A percentile compares a stretch with the other conserved stretches of the same genome.
Evolutionary conservation across 2,113 vertebrate genomes (phyloP).

Genomic region (Ailurus styani): DNA sequence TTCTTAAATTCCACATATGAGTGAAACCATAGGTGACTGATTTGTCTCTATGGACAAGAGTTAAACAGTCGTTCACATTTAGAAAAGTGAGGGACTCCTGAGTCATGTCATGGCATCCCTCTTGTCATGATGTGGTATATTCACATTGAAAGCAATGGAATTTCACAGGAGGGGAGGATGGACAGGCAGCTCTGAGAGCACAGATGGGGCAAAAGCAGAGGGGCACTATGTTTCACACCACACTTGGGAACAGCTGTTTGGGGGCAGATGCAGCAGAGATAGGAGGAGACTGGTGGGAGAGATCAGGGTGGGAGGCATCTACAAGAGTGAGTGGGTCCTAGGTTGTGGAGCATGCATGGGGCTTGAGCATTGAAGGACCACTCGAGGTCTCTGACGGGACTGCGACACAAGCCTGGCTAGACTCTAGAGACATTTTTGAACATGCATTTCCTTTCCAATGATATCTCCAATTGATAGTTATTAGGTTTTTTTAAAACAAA

Average conservation of each 20-base stretch:
- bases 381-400: not conserved
- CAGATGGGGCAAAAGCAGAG: not conserved
- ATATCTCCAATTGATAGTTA: not conserved
- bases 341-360: not conserved
- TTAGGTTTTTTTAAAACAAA: not conserved
- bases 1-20: not conserved
- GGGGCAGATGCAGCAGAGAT: not conserved
- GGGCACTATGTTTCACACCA: accelerated
- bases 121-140: not conserved
- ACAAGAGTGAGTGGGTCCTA: not conserved
- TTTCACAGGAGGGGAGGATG: not conserved
- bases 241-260: not conserved
- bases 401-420: not conserved
- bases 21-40: not conserved
- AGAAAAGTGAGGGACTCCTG: not conserved
- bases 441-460: not conserved
- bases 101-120: not conserved
- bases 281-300: not conserved
- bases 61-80: not conserved
- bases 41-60: not conserved
- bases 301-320: not conserved
- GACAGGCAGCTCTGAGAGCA: not conserved
- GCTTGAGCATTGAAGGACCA: not conserved
- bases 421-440: not conserved
- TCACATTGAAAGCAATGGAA: not conserved